These are phyloP conservation scores for Enteromius radiatus DNA, from an alignment of 2,797 vertebrate genomes.

Conservation along the genomic window DNA sequence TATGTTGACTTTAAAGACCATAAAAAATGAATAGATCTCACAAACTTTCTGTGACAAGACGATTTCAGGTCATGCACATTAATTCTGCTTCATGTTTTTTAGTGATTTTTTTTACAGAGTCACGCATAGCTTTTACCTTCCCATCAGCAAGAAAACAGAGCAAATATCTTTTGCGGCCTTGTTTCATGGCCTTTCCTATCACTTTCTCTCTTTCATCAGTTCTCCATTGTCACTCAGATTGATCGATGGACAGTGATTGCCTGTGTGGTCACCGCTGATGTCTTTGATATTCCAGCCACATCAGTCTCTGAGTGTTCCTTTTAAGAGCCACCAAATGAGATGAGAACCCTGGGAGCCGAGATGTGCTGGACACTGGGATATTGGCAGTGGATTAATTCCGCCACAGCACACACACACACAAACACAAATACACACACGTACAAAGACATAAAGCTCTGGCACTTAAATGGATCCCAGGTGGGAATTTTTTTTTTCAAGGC, in stretches of 20 bases:
- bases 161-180: constrained; percentile 32
- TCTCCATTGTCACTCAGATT: constrained; percentile 41
- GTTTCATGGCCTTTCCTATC: constrained; percentile 34
- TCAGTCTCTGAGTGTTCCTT: constrained; percentile 47
- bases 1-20: neutral
- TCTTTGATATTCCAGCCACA: constrained; percentile 64
- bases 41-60: neutral
- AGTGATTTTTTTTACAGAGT: constrained; percentile 7
- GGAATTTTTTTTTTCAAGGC: neutral
- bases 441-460: constrained; percentile 12
- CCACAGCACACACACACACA: constrained; percentile 2
- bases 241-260: constrained; percentile 62
- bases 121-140: neutral
- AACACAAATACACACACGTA: neutral
- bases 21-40: neutral
- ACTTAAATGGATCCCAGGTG: constrained; percentile 31
- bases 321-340: constrained; percentile 53
- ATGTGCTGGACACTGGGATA: constrained; percentile 40
- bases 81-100: constrained; percentile 10
- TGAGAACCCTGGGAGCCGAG: constrained; percentile 27
- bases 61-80: neutral
- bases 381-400: constrained; percentile 51
- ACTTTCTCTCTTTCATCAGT: constrained; percentile 30
- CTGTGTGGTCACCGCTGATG: constrained; percentile 56
- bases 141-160: neutral